These are phyloP conservation scores for Drosophila mettleri DNA, from an alignment of 2,888 invertebrate genomes.

Conservation along the genomic window DNA sequence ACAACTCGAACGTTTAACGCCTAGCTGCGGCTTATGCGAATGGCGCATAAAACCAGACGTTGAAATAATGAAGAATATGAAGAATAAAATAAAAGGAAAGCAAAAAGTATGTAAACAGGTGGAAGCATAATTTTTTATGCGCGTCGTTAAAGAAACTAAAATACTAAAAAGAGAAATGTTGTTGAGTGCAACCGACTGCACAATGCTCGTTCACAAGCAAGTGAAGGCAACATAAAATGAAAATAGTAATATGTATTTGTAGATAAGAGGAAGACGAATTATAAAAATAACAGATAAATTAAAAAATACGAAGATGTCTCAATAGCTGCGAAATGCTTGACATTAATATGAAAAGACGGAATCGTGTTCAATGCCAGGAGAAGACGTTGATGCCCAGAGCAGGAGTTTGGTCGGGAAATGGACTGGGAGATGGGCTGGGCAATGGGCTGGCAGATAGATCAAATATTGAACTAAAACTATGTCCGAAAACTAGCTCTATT, in stretches of 20 bases:
- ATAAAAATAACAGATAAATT: too few relatives aligned
- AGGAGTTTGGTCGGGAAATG: too few relatives aligned
- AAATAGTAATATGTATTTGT: background rate
- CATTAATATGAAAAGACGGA: too few relatives aligned
- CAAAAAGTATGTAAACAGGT: conserved; percentile 47
- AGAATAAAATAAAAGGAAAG: conserved; percentile 23
- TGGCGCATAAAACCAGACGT: conserved; percentile 46
- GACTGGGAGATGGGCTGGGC: too few relatives aligned
- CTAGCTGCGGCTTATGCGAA: conserved; percentile 28
- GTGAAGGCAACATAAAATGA: background rate
- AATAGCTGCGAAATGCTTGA: too few relatives aligned
- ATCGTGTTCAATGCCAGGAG: too few relatives aligned
- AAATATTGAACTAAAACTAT: too few relatives aligned
- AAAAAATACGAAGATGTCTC: too few relatives aligned
- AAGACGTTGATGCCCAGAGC: too few relatives aligned
- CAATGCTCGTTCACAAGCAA: background rate
- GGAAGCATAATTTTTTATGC: conserved; percentile 39
- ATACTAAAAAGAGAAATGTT: conserved; percentile 38
- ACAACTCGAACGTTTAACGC: conserved; percentile 15
- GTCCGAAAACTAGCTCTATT: too few relatives aligned
- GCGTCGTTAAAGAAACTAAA: conserved; percentile 41
- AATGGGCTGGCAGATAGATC: too few relatives aligned
- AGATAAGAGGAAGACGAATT: background rate
- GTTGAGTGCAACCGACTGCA: background rate
- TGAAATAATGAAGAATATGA: conserved; percentile 47